Conservation (phyloP, 2,888 invertebrate genomes). For the Cotesia congregata region DNA sequence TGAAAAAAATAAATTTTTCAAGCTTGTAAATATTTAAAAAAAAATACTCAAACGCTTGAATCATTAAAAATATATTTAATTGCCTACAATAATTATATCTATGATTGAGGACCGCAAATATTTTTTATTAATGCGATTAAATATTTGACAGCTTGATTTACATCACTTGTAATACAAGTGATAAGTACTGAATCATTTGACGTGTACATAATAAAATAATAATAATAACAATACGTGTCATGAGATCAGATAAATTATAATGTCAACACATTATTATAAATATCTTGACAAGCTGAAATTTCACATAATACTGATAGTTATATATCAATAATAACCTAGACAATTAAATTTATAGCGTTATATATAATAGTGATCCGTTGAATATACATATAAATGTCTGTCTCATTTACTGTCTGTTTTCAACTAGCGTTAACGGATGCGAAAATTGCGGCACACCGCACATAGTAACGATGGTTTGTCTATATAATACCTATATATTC, state of each 20-base stretch:
- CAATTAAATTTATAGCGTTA: constrained; percentile 2
- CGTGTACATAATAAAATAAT: not conserved
- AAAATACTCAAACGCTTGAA: not conserved
- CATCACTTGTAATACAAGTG: not conserved
- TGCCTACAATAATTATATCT: not conserved
- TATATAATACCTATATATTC: not conserved
- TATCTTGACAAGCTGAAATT: not conserved
- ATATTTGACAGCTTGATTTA: not conserved
- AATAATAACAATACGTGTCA: not conserved
- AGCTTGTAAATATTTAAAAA: no score
- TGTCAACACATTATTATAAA: not conserved
- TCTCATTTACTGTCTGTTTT: constrained; percentile 16
- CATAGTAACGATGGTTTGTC: not conserved
- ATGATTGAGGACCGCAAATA: not conserved
- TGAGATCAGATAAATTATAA: not conserved
- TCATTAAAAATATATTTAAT: not conserved
- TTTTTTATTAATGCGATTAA: not conserved
- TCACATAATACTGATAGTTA: not conserved
- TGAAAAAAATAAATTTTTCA: no score
- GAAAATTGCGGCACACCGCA: constrained; percentile 27
- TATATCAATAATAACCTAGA: constrained; percentile 6
- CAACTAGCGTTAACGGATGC: constrained; percentile 24
- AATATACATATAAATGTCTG: constrained; percentile 7
- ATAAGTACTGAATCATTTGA: not conserved
- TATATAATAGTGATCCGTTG: not conserved